Evolutionary conservation across 1,140 invertebrate species (phyloP), one percentile per base, ranked within the genome.

Genomic region (Elysia chlorotica): DNA sequence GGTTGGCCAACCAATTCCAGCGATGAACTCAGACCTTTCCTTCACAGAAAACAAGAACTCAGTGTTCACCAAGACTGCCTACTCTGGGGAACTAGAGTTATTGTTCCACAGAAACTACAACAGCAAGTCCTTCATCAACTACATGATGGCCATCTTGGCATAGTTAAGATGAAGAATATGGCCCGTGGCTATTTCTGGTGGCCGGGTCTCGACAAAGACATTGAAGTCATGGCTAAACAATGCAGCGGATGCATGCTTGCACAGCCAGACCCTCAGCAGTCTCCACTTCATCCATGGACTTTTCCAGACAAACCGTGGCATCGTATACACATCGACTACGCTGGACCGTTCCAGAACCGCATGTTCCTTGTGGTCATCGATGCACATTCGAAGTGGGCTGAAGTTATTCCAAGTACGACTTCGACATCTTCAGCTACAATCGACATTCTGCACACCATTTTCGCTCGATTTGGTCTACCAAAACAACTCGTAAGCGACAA

Each of bases 111-210:
- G 77, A 65, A 38, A 25, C 71, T 88, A 48, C 83, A 79, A 57
- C 25, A 75, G n/a, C 35, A 77, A 65, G 77, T 89, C 17, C 71
- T 90, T 4, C 65, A 86, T n/a, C 78, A 87, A 68, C 76, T 90
- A 21, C 89, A 90, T 80, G 66, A 71, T 17, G 87, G 84, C n/a
- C 41, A 48, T 48, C 41, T 48, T 14, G 41, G 41, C 41, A 48
- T 48, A 48, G 41, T 48, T n/a, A 6, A 90, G 91, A 76, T 83
- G 85, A 3, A 89, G 90, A 10, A 87, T 90, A 10, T 89, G 21
- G 83, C 90, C 2, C 65, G 89, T 21, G 81, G 78, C 17, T 89
- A 90, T 78, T 83, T 90, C 5, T 91, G 88, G 87, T 91, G 88
- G 89, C 86, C 84, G 17, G 79, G 81, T 2, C 85, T 90, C 0